A percentile compares a stretch with the other conserved stretches of the same genome.
phyloP scores from a whole-genome alignment of 2,888 invertebrate genomes.

The Hyposoter didymator region DNA sequence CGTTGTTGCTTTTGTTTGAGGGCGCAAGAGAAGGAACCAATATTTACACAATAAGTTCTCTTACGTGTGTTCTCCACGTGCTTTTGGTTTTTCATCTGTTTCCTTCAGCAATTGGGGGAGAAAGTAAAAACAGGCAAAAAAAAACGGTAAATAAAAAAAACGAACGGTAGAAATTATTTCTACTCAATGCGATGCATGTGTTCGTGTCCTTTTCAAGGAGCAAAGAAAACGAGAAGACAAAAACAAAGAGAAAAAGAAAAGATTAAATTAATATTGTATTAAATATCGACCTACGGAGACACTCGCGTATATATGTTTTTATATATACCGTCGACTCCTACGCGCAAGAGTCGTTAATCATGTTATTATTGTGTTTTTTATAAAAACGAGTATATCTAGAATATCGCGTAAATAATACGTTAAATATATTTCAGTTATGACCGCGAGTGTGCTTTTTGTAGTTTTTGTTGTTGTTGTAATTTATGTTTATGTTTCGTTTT shows the following conservation, averaged over 20 bases:
- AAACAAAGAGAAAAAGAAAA: conserved; percentile 69
- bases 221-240: conserved; percentile 63
- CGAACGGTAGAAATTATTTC: conserved; percentile 61
- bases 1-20: conserved; percentile 66
- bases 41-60: conserved; percentile 79
- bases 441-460: conserved; percentile 70
- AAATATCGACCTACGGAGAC: conserved; percentile 75
- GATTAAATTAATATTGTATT: conserved; percentile 66
- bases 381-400: conserved; percentile 74
- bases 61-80: conserved; percentile 40
- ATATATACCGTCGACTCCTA: conserved; percentile 70
- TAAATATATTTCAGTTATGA: conserved; percentile 73
- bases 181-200: conserved; percentile 47
- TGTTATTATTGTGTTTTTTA: conserved; percentile 72
- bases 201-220: conserved; percentile 69
- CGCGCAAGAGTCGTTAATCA: conserved; percentile 71
- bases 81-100: conserved; percentile 37
- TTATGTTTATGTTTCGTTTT: conserved; percentile 19
- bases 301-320: conserved; percentile 23
- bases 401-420: conserved; percentile 76
- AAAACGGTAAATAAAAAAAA: conserved; percentile 61
- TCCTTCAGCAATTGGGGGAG: conserved; percentile 30
- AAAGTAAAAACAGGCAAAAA: conserved; percentile 53
- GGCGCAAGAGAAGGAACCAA: conserved; percentile 75
- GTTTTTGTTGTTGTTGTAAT: conserved; percentile 46